Percentiles rank a stretch among this genome's conserved stretches.
These are phyloP conservation scores for Bos taurus DNA, from an alignment of 2,113 vertebrate species.

Conservation along the genomic window DNA sequence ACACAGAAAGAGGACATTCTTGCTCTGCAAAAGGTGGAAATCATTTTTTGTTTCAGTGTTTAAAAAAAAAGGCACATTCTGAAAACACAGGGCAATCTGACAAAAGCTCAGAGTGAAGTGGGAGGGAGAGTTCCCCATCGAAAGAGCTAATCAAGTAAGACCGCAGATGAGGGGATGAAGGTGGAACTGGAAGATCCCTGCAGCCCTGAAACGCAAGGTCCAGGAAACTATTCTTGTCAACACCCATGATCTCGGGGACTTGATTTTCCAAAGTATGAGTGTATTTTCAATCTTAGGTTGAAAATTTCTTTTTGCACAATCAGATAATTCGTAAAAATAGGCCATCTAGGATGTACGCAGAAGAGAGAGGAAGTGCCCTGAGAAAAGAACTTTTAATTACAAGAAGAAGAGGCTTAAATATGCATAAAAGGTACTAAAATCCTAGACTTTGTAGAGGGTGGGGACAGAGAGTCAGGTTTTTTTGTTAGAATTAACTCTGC, in stretches of 20 bases:
- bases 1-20: neutral
- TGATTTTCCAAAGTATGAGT: neutral
- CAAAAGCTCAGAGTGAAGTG: neutral
- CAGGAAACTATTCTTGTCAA: neutral
- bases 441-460: neutral
- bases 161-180: neutral
- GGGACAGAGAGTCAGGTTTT: neutral
- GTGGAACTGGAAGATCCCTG: neutral
- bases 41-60: neutral
- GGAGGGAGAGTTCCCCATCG: neutral
- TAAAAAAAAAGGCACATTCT: neutral
- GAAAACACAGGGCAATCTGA: neutral
- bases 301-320: neutral
- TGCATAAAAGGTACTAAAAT: neutral
- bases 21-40: neutral
- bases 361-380: neutral
- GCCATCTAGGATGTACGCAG: neutral
- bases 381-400: conserved; percentile 13
- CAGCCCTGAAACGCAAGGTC: neutral
- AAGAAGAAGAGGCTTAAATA: neutral
- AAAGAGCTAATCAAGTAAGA: neutral
- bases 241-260: neutral
- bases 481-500: neutral
- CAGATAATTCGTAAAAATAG: neutral
- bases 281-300: neutral